phyloP scores from a whole-genome alignment of 2,797 vertebrate genomes.

The Onychomys leucogaster region DNA sequence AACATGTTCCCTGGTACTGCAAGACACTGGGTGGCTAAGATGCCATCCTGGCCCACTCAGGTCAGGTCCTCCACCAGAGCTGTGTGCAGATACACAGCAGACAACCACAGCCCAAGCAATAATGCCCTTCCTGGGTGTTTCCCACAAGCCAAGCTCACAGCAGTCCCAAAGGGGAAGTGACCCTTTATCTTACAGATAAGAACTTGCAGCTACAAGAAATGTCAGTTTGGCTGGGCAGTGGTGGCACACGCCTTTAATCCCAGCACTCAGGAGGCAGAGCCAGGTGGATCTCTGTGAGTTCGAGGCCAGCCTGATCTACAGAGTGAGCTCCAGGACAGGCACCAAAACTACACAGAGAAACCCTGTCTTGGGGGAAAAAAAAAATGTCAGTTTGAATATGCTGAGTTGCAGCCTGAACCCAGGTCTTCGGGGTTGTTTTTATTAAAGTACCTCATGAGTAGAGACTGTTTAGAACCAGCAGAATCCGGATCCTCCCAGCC shows the following conservation, averaged over 20 bases:
- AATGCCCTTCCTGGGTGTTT: not conserved
- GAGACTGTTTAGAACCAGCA: not conserved
- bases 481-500: not conserved
- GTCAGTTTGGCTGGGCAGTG: no score
- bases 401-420: not conserved
- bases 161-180: not conserved
- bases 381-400: not conserved
- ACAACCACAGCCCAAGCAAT: not conserved
- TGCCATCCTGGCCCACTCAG: constrained; percentile 1
- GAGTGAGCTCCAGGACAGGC: no score
- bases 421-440: not conserved
- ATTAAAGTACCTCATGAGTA: not conserved
- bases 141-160: not conserved
- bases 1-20: not conserved
- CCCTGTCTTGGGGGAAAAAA: no score
- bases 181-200: not conserved
- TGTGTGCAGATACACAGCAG: not conserved
- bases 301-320: no score
- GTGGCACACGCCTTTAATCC: no score
- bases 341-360: no score
- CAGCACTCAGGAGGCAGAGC: no score
- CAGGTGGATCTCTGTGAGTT: no score
- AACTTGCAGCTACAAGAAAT: not conserved
- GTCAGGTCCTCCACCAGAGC: not conserved
- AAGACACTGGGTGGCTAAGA: not conserved